Evolutionary conservation across 2,113 vertebrate species (phyloP).

Genomic region (Gnathonemus echidnorhynchus): DNA sequence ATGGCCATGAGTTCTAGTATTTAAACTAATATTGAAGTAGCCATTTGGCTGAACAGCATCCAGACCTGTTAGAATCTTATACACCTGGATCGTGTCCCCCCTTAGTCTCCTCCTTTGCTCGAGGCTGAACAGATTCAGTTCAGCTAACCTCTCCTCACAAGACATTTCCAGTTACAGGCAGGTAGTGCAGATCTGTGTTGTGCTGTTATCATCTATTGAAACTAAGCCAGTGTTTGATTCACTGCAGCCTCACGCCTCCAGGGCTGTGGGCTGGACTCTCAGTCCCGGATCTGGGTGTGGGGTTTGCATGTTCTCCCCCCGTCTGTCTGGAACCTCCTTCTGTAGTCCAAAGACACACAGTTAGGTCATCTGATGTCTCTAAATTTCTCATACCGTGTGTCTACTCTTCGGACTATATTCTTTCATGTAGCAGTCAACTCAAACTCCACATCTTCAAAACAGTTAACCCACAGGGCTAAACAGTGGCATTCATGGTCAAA

Average conservation of each 20-base stretch:
- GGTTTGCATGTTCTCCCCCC: neutral
- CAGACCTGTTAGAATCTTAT: no score
- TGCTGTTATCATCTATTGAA: neutral
- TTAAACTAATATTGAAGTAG: no score
- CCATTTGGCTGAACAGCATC: no score
- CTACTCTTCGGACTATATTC: neutral
- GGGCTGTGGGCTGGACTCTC: neutral
- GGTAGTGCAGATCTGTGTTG: neutral
- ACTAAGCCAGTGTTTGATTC: neutral
- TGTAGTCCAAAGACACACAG: neutral
- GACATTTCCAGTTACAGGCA: neutral
- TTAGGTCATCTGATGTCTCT: neutral
- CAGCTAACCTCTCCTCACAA: no score
- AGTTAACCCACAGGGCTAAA: no score
- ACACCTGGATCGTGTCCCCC: no score
- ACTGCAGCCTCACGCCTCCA: neutral
- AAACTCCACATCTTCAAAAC: conserved; percentile 39
- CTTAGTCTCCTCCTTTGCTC: no score
- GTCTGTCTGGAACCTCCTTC: neutral
- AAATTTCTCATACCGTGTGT: neutral
- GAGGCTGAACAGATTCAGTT: no score
- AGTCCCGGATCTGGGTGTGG: neutral
- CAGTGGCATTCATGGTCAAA: no score
- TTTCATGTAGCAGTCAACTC: no score
- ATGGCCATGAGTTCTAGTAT: no score